Evolutionary conservation across 2,113 vertebrate genomes (phyloP).

Genomic region (Pterocles orientalis): DNA sequence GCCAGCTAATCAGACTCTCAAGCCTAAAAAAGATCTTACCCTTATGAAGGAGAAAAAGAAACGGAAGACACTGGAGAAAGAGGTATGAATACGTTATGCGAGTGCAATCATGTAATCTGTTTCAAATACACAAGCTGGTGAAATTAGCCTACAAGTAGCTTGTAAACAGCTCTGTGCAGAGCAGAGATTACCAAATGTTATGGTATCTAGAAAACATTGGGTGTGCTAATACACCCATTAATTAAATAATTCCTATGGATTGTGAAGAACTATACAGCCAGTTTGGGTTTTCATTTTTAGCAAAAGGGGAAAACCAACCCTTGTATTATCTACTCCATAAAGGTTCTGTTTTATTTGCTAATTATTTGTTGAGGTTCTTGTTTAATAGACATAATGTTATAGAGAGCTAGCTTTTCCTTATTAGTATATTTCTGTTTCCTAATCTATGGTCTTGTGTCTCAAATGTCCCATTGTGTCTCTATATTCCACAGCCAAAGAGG

Average conservation of each 20-base stretch:
- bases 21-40: slow-evolving; percentile 73
- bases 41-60: slow-evolving; percentile 80
- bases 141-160: not conserved
- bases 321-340: not conserved
- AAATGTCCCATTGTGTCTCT: not conserved
- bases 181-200: not conserved
- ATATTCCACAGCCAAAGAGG: not conserved
- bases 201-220: not conserved
- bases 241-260: not conserved
- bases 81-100: slow-evolving; percentile 73
- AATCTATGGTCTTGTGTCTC: not conserved
- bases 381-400: not conserved
- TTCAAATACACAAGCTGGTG: not conserved
- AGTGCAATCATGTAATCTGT: not conserved
- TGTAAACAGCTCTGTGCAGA: not conserved
- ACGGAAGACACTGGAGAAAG: slow-evolving; percentile 87
- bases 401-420: not conserved
- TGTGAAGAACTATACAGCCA: not conserved
- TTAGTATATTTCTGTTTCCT: not conserved
- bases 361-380: not conserved
- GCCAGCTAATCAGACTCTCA: slow-evolving; percentile 34
- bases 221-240: not conserved
- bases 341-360: not conserved
- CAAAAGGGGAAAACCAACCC: not conserved
- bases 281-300: too few relatives aligned